A percentile compares a stretch with the other conserved stretches of the same genome.
These are phyloP conservation scores for Anthoscopus minutus DNA, from an alignment of 2,113 vertebrate species.

Conservation along the genomic window DNA sequence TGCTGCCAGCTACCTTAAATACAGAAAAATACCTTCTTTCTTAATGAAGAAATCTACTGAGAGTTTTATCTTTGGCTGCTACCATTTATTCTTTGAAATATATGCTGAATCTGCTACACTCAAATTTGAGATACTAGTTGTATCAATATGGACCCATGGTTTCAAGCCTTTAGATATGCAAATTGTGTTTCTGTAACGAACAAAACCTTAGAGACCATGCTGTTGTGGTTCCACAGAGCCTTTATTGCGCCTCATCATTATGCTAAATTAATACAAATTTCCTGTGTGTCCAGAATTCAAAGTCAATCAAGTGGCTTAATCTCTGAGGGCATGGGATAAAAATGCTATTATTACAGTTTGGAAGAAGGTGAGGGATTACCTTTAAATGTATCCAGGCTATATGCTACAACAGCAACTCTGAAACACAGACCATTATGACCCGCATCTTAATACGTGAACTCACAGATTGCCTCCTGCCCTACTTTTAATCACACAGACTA, in stretches of 20 bases:
- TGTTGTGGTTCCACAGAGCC: conserved; percentile 46
- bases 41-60: conserved; percentile 65
- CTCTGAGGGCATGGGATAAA: conserved; percentile 49
- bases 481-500: neutral
- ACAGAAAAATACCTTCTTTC: conserved; percentile 39
- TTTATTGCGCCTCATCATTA: conserved; percentile 59
- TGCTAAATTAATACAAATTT: conserved; percentile 69
- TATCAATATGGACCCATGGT: conserved; percentile 65
- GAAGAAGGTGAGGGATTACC: conserved; percentile 38
- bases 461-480: conserved; percentile 5
- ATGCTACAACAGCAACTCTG: conserved; percentile 26
- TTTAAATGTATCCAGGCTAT: conserved; percentile 16
- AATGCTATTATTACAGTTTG: conserved; percentile 55
- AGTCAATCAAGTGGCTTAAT: conserved; percentile 61
- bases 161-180: conserved; percentile 65
- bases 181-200: conserved; percentile 55
- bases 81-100: conserved; percentile 67
- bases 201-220: conserved; percentile 49
- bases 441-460: neutral
- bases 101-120: conserved; percentile 55
- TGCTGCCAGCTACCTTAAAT: conserved; percentile 53
- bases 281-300: conserved; percentile 67
- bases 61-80: conserved; percentile 65
- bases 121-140: conserved; percentile 66
- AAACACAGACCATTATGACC: neutral